phyloP scores from a whole-genome alignment of 2,113 vertebrate genomes.

The Lichenostomus cassidix region DNA sequence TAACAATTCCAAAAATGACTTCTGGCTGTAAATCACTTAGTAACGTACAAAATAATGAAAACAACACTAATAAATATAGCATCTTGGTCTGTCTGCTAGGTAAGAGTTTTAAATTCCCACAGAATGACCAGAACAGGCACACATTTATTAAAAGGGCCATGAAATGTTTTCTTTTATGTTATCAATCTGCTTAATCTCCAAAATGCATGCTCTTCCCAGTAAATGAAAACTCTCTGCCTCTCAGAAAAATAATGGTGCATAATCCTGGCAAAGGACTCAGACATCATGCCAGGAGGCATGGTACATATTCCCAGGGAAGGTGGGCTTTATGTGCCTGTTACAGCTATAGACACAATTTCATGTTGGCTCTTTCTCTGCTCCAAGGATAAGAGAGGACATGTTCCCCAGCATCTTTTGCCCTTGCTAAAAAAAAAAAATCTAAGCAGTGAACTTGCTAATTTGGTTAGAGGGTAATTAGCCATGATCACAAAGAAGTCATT shows the following conservation, averaged over 20 bases:
- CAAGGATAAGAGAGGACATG: not conserved
- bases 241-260: not conserved
- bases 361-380: not conserved
- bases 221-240: not conserved
- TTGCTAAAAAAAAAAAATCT: not conserved
- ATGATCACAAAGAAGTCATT: slow-evolving; percentile 43
- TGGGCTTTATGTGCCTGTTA: not conserved
- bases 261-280: not conserved
- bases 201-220: not conserved
- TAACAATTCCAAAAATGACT: not conserved
- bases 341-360: not conserved
- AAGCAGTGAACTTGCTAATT: slow-evolving; percentile 24
- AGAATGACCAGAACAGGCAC: not conserved
- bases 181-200: not conserved
- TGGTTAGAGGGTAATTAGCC: slow-evolving; percentile 26
- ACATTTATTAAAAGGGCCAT: not conserved
- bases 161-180: not conserved
- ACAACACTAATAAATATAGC: not conserved
- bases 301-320: not conserved
- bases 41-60: slow-evolving; percentile 9
- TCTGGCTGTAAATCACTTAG: not conserved
- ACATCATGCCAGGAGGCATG: not conserved
- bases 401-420: not conserved
- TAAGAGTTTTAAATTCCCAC: not conserved
- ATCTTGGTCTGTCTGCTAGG: not conserved